Percentiles rank a stretch among this genome's conserved stretches.
Evolutionary conservation across 1,140 invertebrate genomes (phyloP).

Genomic region (Bathynomus jamesi): DNA sequence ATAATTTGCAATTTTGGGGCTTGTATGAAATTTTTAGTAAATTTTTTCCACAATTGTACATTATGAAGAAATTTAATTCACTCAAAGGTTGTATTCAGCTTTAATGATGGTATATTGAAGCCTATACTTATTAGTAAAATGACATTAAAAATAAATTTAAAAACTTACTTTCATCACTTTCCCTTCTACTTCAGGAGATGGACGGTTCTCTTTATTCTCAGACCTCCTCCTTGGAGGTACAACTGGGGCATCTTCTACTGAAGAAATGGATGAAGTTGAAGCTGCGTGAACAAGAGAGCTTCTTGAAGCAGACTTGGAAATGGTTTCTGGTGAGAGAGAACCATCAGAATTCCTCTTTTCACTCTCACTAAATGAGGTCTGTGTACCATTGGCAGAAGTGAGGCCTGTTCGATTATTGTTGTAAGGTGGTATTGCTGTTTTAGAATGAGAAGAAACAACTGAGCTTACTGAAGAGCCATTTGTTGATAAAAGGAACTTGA

Average conservation of each 20-base stretch:
- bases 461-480: background rate
- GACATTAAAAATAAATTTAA: no score
- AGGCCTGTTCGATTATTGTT: conserved; percentile 36
- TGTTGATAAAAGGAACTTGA: background rate
- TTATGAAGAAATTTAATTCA: no score
- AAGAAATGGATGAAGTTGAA: conserved; percentile 20
- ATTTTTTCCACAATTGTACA: no score
- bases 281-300: conserved; percentile 8
- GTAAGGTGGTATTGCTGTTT: conserved; percentile 35
- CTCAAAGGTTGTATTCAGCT: no score
- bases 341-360: background rate
- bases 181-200: conserved; percentile 25
- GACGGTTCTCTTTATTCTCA: conserved; percentile 46
- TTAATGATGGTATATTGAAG: no score
- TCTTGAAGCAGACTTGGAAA: conserved; percentile 2
- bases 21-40: no score
- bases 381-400: conserved; percentile 19
- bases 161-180: no score
- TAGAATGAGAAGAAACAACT: conserved; percentile 38
- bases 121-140: no score
- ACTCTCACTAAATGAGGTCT: background rate
- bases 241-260: conserved; percentile 41
- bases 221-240: conserved; percentile 52
- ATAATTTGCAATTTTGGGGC: no score
- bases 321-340: conserved; percentile 21